Conservation (phyloP, 1,140 invertebrate species). For the Dreissena rostriformis region DNA sequence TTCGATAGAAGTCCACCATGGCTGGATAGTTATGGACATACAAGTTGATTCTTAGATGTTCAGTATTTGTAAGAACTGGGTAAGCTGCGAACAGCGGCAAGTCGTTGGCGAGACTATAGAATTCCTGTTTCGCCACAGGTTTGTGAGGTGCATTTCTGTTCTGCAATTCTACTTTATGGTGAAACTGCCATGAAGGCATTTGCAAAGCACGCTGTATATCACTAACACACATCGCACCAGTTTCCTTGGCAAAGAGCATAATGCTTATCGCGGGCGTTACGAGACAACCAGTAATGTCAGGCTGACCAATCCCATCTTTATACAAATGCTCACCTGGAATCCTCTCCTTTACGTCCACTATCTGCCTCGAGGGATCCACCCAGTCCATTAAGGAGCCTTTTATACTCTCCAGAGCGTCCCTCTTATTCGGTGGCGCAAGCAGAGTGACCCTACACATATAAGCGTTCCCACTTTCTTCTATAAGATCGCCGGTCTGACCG, state of each 20-base stretch:
- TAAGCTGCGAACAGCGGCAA: constrained; percentile 58
- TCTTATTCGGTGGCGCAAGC: constrained; percentile 16
- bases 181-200: constrained; percentile 54
- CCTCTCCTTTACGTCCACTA: constrained; percentile 39
- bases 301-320: background rate
- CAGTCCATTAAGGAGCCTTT: constrained; percentile 32
- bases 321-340: background rate
- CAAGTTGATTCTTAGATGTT: constrained; percentile 58
- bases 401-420: constrained; percentile 11
- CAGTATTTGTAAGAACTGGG: constrained; percentile 53
- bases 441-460: constrained; percentile 37
- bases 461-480: constrained; percentile 37
- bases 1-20: constrained; percentile 61
- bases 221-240: constrained; percentile 42
- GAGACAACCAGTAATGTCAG: constrained; percentile 1
- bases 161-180: constrained; percentile 59
- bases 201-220: constrained; percentile 25
- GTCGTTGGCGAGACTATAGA: constrained; percentile 50
- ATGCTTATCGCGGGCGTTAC: constrained; percentile 54
- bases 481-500: background rate
- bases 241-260: constrained; percentile 56
- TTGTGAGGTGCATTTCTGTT: constrained; percentile 25
- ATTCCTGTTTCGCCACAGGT: constrained; percentile 53
- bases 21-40: constrained; percentile 52
- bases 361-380: constrained; percentile 49